These are phyloP conservation scores for Brachycybe producta DNA, from an alignment of 2,888 invertebrate genomes.

Conservation along the genomic window DNA sequence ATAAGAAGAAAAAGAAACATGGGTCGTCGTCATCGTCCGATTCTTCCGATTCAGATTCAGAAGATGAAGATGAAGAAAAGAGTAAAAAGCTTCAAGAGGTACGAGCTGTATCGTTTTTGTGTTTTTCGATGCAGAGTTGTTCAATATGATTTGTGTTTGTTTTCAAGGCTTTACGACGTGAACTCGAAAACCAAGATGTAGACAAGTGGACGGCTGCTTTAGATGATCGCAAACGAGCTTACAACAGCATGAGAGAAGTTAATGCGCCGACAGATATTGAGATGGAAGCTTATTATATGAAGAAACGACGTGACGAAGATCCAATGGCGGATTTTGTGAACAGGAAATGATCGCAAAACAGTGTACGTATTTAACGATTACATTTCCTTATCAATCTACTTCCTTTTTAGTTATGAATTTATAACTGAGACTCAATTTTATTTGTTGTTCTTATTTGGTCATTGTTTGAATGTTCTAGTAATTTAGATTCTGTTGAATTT, in stretches of 20 bases:
- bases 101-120: too few species aligned
- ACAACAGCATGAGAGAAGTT: constrained; percentile 59
- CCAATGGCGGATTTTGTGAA: constrained; percentile 71
- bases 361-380: too few species aligned
- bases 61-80: constrained; percentile 21
- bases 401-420: too few species aligned
- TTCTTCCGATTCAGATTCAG: constrained; percentile 21
- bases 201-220: constrained; percentile 51
- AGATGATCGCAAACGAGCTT: constrained; percentile 83
- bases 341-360: too few species aligned
- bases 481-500: too few species aligned
- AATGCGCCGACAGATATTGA: constrained; percentile 82
- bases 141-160: constrained; percentile 5
- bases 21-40: constrained; percentile 20
- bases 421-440: too few species aligned
- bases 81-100: constrained; percentile 30
- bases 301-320: constrained; percentile 69
- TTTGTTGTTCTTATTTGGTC: too few species aligned
- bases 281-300: constrained; percentile 84
- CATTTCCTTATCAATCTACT: too few species aligned
- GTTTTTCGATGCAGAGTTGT: not conserved
- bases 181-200: constrained; percentile 31
- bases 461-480: too few species aligned
- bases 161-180: constrained; percentile 24
- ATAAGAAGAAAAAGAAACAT: constrained; percentile 11